A percentile compares a stretch with the other conserved stretches of the same genome.
These are phyloP conservation scores for Tamandua tetradactyla DNA, from an alignment of 2,797 vertebrate species.

Conservation along the genomic window DNA sequence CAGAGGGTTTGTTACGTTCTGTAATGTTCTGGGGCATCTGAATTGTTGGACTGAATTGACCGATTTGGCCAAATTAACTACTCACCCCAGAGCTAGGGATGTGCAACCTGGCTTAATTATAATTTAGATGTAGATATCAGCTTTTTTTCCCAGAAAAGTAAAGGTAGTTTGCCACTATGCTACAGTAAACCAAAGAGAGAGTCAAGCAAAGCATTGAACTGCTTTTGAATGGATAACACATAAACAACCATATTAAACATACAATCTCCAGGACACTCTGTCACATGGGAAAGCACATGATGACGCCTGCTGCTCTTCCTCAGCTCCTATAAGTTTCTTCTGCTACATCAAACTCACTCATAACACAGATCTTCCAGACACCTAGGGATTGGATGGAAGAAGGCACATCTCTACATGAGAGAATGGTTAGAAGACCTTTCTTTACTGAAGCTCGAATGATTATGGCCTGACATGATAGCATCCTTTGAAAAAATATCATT, in stretches of 20 bases:
- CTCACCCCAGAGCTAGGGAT: neutral
- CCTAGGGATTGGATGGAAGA: neutral
- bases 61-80: slow-evolving; percentile 39
- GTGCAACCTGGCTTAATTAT: slow-evolving; percentile 25
- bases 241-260: neutral
- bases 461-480: neutral
- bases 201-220: neutral
- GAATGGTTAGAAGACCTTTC: neutral
- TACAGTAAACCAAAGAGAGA: neutral
- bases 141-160: neutral
- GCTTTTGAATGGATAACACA: neutral
- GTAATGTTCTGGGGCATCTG: neutral
- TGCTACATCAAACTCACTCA: neutral
- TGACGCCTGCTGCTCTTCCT: neutral
- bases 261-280: neutral
- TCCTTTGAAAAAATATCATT: neutral
- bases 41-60: slow-evolving; percentile 8
- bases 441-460: neutral
- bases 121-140: slow-evolving; percentile 33
- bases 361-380: neutral
- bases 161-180: neutral
- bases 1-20: neutral
- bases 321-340: neutral
- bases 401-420: neutral
- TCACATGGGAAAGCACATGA: too few relatives aligned